Evolutionary conservation across 2,113 vertebrate genomes (phyloP).

Genomic region (Hippocampus abdominalis): DNA sequence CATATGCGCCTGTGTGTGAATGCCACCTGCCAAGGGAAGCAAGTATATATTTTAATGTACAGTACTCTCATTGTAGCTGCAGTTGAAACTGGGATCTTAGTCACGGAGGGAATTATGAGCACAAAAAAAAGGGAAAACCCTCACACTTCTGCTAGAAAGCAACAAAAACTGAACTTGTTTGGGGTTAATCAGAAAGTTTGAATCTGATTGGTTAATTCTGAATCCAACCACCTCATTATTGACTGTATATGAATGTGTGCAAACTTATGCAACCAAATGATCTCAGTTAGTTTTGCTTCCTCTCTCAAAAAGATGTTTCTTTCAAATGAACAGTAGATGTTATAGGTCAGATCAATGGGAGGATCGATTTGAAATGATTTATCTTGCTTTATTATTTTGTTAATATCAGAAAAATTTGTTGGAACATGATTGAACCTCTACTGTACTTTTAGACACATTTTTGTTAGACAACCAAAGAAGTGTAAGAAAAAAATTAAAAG

Average conservation of each 20-base stretch:
- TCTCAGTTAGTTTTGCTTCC: background rate
- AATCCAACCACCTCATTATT: background rate
- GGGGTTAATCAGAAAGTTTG: background rate
- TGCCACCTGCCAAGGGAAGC: slow-evolving; percentile 48
- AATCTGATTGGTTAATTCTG: background rate
- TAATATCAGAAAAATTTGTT: background rate
- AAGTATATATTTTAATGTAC: slow-evolving; percentile 17
- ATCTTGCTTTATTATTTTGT: background rate
- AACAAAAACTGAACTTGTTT: background rate
- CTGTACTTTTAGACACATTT: background rate
- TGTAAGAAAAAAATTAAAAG: background rate
- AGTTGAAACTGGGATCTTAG: no score
- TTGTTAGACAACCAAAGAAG: background rate
- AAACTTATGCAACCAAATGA: background rate
- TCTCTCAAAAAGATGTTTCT: background rate
- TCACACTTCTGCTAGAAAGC: no score
- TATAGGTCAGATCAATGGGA: background rate
- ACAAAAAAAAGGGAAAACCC: no score
- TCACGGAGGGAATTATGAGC: no score
- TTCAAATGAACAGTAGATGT: background rate
- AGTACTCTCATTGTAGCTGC: slow-evolving; percentile 5
- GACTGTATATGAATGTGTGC: background rate
- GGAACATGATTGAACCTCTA: background rate
- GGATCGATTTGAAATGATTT: background rate
- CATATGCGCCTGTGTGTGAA: slow-evolving; percentile 12